phyloP scores from a whole-genome alignment of 2,113 vertebrate genomes.

The Oxyura jamaicensis region DNA sequence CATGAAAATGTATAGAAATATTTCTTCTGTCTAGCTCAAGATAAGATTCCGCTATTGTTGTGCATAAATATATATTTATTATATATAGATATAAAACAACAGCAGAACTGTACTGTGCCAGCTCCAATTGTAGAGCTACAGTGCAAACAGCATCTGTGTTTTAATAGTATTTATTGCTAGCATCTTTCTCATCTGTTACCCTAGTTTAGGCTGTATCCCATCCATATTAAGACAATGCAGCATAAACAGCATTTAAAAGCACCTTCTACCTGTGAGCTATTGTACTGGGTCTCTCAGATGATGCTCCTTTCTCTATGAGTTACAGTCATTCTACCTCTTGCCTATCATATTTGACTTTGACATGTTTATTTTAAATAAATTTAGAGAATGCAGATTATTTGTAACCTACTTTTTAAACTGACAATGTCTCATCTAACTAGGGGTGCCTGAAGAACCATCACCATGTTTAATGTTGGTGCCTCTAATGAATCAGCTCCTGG shows the following conservation, averaged over 20 bases:
- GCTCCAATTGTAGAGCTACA: neutral
- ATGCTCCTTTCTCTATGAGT: neutral
- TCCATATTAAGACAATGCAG: neutral
- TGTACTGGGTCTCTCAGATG: neutral
- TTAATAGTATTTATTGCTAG: neutral
- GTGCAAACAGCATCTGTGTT: neutral
- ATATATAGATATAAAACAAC: neutral
- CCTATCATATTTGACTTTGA: neutral
- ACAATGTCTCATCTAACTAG: neutral
- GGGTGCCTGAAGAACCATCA: neutral
- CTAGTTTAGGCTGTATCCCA: neutral
- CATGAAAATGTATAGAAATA: neutral
- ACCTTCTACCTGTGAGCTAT: neutral
- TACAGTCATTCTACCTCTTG: neutral
- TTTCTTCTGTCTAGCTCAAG: neutral
- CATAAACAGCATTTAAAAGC: neutral
- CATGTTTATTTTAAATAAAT: neutral
- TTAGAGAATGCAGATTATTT: neutral
- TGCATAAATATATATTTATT: neutral
- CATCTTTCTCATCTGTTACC: neutral
- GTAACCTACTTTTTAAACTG: neutral
- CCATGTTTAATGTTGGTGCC: neutral
- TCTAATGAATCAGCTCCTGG: neutral
- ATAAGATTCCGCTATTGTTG: neutral
- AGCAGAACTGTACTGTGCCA: neutral